Evolutionary conservation across 2,797 vertebrate species (phyloP), one percentile per base, ranked within the genome.

Genomic region (Clarias laeviceps): DNA sequence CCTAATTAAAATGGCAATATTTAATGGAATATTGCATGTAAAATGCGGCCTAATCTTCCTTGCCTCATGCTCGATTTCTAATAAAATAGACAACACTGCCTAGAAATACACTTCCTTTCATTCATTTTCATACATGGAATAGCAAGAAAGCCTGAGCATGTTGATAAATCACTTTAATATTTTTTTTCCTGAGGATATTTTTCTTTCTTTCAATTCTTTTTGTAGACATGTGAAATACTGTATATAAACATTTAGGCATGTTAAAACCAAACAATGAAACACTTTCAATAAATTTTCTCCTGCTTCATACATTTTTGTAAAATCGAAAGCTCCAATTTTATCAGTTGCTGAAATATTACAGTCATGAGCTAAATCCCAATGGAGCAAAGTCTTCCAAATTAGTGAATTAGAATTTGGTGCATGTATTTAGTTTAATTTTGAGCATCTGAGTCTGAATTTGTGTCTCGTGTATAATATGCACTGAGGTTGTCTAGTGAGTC

Each of bases 131-230:
- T 24, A n/a, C 5, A n/a, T 14, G 20, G 50, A 76, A 64, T n/a
- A 61, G 45, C 24, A 45, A 27, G 1, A 62, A 27, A 83, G 4
- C 12, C 69, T 40, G 24, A 40, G 17, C 34, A 50, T 34, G 6
- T 20, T 83, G 40, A 83, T 54, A 50, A 83, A 76, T 65, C 66
- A 37, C 12, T 65, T 61, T 29, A 73, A 69, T 69, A 34, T 69
- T 8, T 82, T 83, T 15, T 6, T 76, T 77, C 34, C 32, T 66
- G 20, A 22, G 37, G 14, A 2, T 70, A 24, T 2, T 50, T 50
- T 50, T 50, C 45, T 50, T 50, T 50, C 11, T 50, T 50, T 45
- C 8, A 45, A 11, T 45, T 45, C 8, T 45, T 50, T 50, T 11
- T 12, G 45, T 50, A 50, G 45, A 50, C 11, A 50, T 50, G 11